Percentiles rank a stretch among this genome's conserved stretches.
phyloP scores from a whole-genome alignment of 2,113 vertebrate genomes.

The Dromiciops gliroides region DNA sequence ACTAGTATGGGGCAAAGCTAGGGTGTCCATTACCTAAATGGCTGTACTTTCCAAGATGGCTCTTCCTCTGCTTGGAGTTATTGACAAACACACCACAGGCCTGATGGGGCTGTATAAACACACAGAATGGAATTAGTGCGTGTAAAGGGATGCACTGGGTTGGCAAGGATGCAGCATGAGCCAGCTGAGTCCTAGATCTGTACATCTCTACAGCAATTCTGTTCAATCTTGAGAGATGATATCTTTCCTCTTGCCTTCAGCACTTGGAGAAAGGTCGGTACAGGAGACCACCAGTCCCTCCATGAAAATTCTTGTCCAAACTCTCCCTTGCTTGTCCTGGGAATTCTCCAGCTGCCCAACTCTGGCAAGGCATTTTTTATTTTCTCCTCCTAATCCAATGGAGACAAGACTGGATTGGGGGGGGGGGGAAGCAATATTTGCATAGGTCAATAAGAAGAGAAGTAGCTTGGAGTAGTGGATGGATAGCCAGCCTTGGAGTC shows the following conservation, averaged over 20 bases:
- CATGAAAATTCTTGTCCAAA: neutral
- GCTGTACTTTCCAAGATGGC: neutral
- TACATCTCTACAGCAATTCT: neutral
- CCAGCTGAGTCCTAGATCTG: neutral
- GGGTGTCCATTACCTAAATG: neutral
- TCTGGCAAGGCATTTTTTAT: neutral
- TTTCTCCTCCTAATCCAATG: neutral
- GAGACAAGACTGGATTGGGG: neutral
- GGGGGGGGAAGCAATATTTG: neutral
- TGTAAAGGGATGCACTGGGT: neutral
- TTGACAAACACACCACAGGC: constrained; percentile 58
- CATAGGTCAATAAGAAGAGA: neutral
- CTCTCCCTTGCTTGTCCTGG: neutral
- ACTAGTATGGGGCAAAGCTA: neutral
- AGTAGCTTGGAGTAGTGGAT: neutral
- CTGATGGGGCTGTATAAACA: constrained; percentile 49
- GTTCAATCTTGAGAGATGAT: neutral
- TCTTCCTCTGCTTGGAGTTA: constrained; percentile 44
- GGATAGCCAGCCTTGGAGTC: neutral
- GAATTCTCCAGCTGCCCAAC: neutral
- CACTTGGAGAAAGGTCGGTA: neutral
- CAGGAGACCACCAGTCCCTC: neutral
- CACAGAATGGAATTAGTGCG: constrained; percentile 38
- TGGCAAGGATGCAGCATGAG: neutral
- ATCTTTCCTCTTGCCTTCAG: neutral